Evolutionary conservation across 2,888 invertebrate species (phyloP).

Genomic region (Charanyca ferruginea): DNA sequence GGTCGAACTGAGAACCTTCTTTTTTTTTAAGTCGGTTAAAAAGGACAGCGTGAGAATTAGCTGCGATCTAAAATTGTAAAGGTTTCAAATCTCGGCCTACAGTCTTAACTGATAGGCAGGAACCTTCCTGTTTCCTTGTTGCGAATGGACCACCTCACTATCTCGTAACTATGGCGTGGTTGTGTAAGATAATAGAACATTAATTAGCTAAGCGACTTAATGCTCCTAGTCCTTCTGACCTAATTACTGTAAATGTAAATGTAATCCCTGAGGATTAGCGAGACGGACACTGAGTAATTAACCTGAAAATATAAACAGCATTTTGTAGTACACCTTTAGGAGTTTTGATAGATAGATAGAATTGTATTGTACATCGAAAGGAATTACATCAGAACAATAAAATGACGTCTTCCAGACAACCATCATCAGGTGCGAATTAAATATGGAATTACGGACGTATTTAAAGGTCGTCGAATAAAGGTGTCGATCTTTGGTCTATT

Average conservation of each 20-base stretch:
- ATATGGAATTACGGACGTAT: too few species aligned
- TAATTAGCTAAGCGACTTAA: slow-evolving; percentile 40
- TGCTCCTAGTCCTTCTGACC: slow-evolving; percentile 26
- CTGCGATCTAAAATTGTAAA: neutral
- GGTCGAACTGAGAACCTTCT: too few species aligned
- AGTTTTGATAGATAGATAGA: neutral
- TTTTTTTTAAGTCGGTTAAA: too few species aligned
- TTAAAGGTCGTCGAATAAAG: neutral
- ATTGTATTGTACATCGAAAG: neutral
- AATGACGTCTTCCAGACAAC: too few species aligned
- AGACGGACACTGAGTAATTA: slow-evolving; percentile 31
- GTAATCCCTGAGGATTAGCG: slow-evolving; percentile 38
- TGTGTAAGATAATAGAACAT: slow-evolving; percentile 13
- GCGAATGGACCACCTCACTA: slow-evolving; percentile 16
- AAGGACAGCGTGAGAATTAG: neutral
- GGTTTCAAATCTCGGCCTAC: neutral
- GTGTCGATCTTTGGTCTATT: slow-evolving; percentile 17
- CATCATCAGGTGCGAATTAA: too few species aligned
- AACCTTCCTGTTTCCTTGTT: slow-evolving; percentile 8
- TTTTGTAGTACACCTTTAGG: slow-evolving; percentile 16
- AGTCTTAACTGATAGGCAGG: neutral
- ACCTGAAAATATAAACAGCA: slow-evolving; percentile 21
- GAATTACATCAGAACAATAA: too few species aligned
- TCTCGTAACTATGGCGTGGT: slow-evolving; percentile 1
- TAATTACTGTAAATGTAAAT: slow-evolving; percentile 27